Evolutionary conservation across 2,797 vertebrate species (phyloP).

Genomic region (Pteronotus mesoamericanus): DNA sequence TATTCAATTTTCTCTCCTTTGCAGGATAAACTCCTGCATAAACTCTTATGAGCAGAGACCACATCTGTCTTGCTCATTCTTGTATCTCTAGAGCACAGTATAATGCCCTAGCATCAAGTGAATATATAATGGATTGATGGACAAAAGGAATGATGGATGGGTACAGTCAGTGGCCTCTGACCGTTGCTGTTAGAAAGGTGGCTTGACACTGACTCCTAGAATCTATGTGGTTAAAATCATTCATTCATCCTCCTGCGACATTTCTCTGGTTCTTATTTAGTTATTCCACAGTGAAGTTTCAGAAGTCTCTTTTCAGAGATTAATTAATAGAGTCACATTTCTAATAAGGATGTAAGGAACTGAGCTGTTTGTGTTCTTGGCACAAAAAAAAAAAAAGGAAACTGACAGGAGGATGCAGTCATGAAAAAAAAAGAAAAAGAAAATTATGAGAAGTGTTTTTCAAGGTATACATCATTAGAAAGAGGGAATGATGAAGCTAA

Average conservation of each 20-base stretch:
- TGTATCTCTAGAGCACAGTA: neutral
- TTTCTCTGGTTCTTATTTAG: neutral
- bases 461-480: slow-evolving; percentile 33
- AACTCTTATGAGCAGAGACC: neutral
- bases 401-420: neutral
- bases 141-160: neutral
- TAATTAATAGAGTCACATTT: slow-evolving; percentile 15
- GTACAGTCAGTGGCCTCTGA: neutral
- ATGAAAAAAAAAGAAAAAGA: neutral
- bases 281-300: neutral
- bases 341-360: neutral
- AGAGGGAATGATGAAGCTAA: neutral
- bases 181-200: neutral
- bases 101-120: too few species aligned
- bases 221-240: neutral
- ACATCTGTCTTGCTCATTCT: neutral
- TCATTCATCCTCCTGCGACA: neutral
- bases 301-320: neutral
- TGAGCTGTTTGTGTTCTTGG: neutral
- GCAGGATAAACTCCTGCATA: neutral
- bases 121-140: neutral
- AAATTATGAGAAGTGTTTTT: slow-evolving; percentile 15
- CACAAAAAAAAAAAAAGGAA: neutral
- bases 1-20: neutral
- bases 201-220: neutral